Evolutionary conservation across 1,140 invertebrate species (phyloP), one percentile per base, ranked within the genome.

Genomic region (Melipona quadrifasciata): DNA sequence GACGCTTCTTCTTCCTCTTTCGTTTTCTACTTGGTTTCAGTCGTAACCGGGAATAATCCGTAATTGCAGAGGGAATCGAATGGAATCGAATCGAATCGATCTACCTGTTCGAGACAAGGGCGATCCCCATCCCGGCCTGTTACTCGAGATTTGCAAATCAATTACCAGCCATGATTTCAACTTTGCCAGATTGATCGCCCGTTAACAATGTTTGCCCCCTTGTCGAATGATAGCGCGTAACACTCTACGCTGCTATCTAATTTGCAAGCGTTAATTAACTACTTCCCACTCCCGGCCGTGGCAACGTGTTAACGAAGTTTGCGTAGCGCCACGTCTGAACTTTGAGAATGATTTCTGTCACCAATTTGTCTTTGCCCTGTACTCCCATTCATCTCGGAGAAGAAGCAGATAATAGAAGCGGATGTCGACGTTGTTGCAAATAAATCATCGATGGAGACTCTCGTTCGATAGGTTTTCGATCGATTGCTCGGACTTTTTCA

Each of bases 71-170:
- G 12, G 27, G n/a, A 64, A 34, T 39, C 27, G 68, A 39, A 64
- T 58, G 57, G 70, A 81, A 6, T 39, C 27, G 55, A 73, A n/a
- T 47, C 39, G 68, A 39, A 64, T 51, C 57, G 70, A 81, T 61
- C 31, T 17, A 24, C 39, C 24, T 11, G 8, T 14, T 24, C 21
- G 51, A 53, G 78, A 70, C 51, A 47, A 34, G n/a, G 24, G 19
- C 3, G n/a, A 47, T 6, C 39, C 39, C 39, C 39, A 8, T 0
- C 39, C 39, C 39, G 47, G 17, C 39, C 47, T 34, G 57, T 64
- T 39, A 74, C 57, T 34, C 1, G 39, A 81, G 47, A 73, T 34
- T 74, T 64, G 70, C 80, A 64, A 64, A 81, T 72, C 80, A 81
- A 81, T 81, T 34, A 53, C 39, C 58, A 70, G 31, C 11, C 19